These are phyloP conservation scores for Ceratosolen fusciceps DNA, from an alignment of 1,140 invertebrate species.

Conservation along the genomic window DNA sequence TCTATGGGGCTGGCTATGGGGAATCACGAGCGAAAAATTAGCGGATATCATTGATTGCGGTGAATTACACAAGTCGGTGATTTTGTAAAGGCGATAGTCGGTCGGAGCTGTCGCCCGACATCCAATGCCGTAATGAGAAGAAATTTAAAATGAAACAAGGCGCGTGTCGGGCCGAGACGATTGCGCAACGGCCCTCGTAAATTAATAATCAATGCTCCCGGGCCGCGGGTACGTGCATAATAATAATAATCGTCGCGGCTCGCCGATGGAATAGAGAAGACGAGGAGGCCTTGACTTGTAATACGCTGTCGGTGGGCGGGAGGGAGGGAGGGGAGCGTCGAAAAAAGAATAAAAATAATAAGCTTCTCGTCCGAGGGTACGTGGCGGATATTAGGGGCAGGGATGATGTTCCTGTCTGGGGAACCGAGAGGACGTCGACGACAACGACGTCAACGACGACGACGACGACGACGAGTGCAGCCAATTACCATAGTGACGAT, in stretches of 20 bases:
- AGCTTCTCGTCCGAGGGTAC: no score
- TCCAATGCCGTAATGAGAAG: not conserved
- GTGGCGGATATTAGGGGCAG: no score
- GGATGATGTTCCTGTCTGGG: no score
- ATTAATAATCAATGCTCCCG: constrained; percentile 5
- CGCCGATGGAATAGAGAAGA: not conserved
- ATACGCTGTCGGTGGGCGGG: no score
- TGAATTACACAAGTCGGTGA: not conserved
- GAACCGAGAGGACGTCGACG: no score
- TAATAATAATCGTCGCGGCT: no score
- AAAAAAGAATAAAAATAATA: not conserved
- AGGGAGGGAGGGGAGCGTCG: not conserved
- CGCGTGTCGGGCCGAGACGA: no score
- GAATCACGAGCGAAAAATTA: not conserved
- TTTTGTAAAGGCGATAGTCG: not conserved
- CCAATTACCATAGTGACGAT: constrained; percentile 45
- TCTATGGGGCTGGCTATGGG: no score
- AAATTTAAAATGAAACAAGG: not conserved
- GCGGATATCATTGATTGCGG: not conserved
- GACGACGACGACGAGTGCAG: constrained; percentile 41
- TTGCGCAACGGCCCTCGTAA: not conserved
- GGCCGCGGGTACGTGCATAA: no score
- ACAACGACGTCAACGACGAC: no score
- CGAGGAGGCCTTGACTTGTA: not conserved
- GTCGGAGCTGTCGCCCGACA: not conserved